Conservation (phyloP, 2,888 invertebrate species). For the Junonia oenone region DNA sequence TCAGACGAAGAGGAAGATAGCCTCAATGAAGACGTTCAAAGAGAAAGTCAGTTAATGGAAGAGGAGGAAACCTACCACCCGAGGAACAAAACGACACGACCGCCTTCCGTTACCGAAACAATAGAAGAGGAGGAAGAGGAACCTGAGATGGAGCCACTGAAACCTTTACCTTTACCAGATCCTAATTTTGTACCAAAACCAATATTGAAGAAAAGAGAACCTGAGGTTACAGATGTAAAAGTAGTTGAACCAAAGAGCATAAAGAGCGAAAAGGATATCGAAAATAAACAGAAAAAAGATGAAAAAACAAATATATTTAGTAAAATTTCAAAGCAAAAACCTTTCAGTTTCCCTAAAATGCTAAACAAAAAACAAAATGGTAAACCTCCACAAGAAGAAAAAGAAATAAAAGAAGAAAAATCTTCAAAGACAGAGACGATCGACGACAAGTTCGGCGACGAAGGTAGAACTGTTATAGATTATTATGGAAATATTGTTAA, state of each 20-base stretch:
- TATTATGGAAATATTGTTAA: conserved; percentile 90
- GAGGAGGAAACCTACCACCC: conserved; percentile 86
- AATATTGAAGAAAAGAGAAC: conserved; percentile 83
- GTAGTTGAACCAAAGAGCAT: conserved; percentile 30
- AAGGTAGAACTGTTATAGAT: conserved; percentile 85
- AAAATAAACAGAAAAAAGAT: conserved; percentile 50
- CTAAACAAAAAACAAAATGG: conserved; percentile 57
- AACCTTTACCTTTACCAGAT: conserved; percentile 82
- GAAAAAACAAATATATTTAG: conserved; percentile 61
- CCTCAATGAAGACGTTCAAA: conserved; percentile 53
- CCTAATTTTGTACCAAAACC: conserved; percentile 88
- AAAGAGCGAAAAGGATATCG: conserved; percentile 26
- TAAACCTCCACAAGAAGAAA: conserved; percentile 38
- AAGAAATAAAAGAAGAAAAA: conserved; percentile 30
- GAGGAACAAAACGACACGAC: conserved; percentile 66
- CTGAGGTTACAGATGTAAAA: conserved; percentile 41
- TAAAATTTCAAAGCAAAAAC: conserved; percentile 63
- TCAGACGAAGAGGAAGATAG: conserved; percentile 59
- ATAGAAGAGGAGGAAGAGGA: conserved; percentile 70
- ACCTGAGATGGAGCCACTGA: conserved; percentile 80
- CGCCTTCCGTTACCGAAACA: conserved; percentile 45
- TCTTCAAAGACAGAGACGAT: conserved; percentile 40
- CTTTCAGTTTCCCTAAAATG: conserved; percentile 58
- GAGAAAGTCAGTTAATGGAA: conserved; percentile 54
- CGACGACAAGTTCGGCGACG: conserved; percentile 76